Evolutionary conservation across 35 echinoderm and acorn worm genomes (phyloP).

Genomic region (Strongylocentrotus purpuratus): DNA sequence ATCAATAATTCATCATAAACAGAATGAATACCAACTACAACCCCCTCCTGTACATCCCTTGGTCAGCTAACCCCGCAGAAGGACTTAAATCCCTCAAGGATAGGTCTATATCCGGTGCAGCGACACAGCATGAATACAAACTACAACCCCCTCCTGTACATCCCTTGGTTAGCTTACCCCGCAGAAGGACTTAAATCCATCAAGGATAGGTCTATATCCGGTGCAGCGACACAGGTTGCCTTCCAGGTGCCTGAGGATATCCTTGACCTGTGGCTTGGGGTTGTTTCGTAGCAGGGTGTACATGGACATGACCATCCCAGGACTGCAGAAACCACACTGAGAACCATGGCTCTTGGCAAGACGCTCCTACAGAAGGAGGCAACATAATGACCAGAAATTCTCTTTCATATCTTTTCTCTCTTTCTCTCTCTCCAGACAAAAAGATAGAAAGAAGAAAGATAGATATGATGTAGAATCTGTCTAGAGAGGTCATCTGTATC

Average conservation of each 20-base stretch:
- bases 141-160: too few relatives aligned
- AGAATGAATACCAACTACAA: too few relatives aligned
- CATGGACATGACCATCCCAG: slow-evolving; percentile 92
- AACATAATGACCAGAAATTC: too few relatives aligned
- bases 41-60: too few relatives aligned
- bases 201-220: slow-evolving; percentile 71
- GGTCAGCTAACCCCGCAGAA: slow-evolving; percentile 56
- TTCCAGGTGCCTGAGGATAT: slow-evolving; percentile 60
- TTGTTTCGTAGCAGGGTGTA: slow-evolving; percentile 63
- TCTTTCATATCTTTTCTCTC: too few relatives aligned
- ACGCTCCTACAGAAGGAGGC: slow-evolving; percentile 36
- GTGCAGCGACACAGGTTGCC: slow-evolving; percentile 82
- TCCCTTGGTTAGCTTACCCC: slow-evolving; percentile 24
- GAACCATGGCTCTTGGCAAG: slow-evolving; percentile 85
- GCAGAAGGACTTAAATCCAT: slow-evolving; percentile 74
- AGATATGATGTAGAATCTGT: too few relatives aligned
- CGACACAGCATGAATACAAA: slow-evolving; percentile 52
- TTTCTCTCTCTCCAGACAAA: too few relatives aligned
- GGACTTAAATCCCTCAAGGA: slow-evolving; percentile 72
- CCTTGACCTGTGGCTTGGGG: slow-evolving; percentile 40
- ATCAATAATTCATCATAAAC: too few relatives aligned
- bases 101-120: slow-evolving; percentile 72
- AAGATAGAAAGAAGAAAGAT: too few relatives aligned
- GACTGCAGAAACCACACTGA: slow-evolving; percentile 87
- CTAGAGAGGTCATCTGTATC: too few relatives aligned